Evolutionary conservation across 2,888 invertebrate species (phyloP).

Genomic region (Entomobrya proxima): DNA sequence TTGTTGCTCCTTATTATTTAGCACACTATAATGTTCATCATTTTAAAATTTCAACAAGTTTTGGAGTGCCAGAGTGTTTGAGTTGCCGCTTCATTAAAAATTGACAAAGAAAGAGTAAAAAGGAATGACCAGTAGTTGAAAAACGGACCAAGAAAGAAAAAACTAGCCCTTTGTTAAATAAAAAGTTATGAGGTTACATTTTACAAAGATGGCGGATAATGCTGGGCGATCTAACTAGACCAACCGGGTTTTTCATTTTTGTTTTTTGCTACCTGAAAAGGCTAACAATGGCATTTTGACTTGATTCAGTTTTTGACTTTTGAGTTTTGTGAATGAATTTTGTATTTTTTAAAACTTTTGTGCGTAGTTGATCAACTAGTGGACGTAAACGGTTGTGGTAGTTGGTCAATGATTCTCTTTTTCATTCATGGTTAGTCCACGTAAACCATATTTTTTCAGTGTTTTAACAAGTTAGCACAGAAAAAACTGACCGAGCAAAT

Average conservation of each 20-base stretch:
- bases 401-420: background rate
- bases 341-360: background rate
- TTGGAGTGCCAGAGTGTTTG: no score
- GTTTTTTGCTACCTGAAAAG: background rate
- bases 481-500: slow-evolving; percentile 14
- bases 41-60: background rate
- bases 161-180: background rate
- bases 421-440: slow-evolving; percentile 13
- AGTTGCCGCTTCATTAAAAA: slow-evolving; percentile 48
- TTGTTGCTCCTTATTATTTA: slow-evolving; percentile 45
- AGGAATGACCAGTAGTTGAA: background rate
- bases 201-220: background rate
- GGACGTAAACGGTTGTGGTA: background rate
- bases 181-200: background rate
- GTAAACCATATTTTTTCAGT: background rate
- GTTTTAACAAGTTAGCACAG: background rate
- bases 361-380: background rate
- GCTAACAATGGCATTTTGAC: slow-evolving; percentile 4
- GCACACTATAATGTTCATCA: slow-evolving; percentile 5
- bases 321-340: slow-evolving; percentile 18
- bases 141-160: background rate
- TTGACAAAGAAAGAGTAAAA: slow-evolving; percentile 33
- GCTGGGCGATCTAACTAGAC: slow-evolving; percentile 24
- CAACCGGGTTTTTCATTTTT: slow-evolving; percentile 42
- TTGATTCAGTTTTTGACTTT: background rate